These are phyloP conservation scores for Drosophila tani DNA, from an alignment of 1,140 invertebrate species.

Conservation along the genomic window DNA sequence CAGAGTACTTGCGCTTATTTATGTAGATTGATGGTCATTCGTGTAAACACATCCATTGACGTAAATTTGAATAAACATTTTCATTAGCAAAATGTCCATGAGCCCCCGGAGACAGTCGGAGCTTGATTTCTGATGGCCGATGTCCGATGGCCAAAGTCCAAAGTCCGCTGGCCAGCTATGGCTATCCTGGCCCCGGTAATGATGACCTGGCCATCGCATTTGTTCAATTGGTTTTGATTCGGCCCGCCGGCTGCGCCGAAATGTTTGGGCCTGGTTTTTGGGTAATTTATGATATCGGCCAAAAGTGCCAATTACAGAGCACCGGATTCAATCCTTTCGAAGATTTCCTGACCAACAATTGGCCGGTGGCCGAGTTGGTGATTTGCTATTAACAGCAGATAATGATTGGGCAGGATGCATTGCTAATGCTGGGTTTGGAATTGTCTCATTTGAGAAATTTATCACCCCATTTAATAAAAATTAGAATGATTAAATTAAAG, in stretches of 20 bases:
- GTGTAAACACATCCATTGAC: slow-evolving; percentile 75
- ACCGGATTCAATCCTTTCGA: slow-evolving; percentile 7
- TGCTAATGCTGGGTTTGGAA: background rate
- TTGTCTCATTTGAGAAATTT: too few species aligned
- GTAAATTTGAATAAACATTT: slow-evolving; percentile 81
- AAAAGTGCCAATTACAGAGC: slow-evolving; percentile 38
- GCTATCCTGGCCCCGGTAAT: slow-evolving; percentile 27
- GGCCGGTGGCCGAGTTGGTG: background rate
- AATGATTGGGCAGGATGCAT: background rate
- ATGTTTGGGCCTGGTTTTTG: slow-evolving; percentile 10
- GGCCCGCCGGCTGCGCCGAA: background rate
- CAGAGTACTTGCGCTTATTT: slow-evolving; percentile 52
- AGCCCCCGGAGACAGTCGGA: slow-evolving; percentile 45
- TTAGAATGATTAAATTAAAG: too few species aligned
- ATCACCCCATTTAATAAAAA: too few species aligned
- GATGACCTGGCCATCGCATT: slow-evolving; percentile 59
- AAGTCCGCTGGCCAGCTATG: slow-evolving; percentile 8
- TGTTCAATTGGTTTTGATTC: slow-evolving; percentile 67
- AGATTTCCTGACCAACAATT: slow-evolving; percentile 10
- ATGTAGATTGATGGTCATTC: slow-evolving; percentile 71
- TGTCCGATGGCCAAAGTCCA: background rate
- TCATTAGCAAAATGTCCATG: slow-evolving; percentile 75
- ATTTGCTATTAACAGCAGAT: slow-evolving; percentile 12
- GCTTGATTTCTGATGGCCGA: slow-evolving; percentile 24
- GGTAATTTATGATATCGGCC: slow-evolving; percentile 54